phyloP scores from a whole-genome alignment of 2,797 vertebrate species.

The Micromesistius poutassou region DNA sequence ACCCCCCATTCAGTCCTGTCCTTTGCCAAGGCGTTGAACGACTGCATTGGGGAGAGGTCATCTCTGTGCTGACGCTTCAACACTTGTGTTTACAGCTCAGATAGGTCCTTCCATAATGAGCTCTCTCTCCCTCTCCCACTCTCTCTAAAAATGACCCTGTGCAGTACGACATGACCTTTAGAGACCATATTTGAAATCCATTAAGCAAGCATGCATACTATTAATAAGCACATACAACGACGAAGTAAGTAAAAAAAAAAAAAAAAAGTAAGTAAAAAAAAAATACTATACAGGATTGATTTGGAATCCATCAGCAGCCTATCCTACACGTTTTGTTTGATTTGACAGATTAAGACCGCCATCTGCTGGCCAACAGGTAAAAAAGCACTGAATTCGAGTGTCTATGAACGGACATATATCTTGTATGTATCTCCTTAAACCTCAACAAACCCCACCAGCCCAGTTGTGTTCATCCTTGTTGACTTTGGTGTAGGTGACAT shows the following conservation, averaged over 20 bases:
- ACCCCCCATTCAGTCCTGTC: constrained; percentile 28
- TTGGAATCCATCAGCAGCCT: neutral
- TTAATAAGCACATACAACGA: neutral
- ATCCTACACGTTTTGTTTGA: constrained; percentile 6
- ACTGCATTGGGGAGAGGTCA: constrained; percentile 55
- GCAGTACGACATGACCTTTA: constrained; percentile 50
- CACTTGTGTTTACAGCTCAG: constrained; percentile 49
- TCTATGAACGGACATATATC: neutral
- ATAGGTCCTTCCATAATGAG: constrained; percentile 56
- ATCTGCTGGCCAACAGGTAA: constrained; percentile 55
- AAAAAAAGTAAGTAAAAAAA: neutral
- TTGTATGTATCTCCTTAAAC: neutral
- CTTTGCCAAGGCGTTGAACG: constrained; percentile 51
- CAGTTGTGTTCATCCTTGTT: neutral
- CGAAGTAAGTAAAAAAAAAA: neutral
- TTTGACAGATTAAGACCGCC: constrained; percentile 47
- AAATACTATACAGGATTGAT: neutral
- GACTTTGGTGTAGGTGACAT: constrained; percentile 31
- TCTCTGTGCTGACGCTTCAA: constrained; percentile 53
- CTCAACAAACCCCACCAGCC: neutral
- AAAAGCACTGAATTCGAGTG: neutral
- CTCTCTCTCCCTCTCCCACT: constrained; percentile 26
- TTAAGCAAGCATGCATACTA: constrained; percentile 26
- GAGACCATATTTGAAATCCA: constrained; percentile 34
- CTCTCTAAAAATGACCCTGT: constrained; percentile 37